phyloP scores from a whole-genome alignment of 2,113 vertebrate genomes.

The Grantiella picta region DNA sequence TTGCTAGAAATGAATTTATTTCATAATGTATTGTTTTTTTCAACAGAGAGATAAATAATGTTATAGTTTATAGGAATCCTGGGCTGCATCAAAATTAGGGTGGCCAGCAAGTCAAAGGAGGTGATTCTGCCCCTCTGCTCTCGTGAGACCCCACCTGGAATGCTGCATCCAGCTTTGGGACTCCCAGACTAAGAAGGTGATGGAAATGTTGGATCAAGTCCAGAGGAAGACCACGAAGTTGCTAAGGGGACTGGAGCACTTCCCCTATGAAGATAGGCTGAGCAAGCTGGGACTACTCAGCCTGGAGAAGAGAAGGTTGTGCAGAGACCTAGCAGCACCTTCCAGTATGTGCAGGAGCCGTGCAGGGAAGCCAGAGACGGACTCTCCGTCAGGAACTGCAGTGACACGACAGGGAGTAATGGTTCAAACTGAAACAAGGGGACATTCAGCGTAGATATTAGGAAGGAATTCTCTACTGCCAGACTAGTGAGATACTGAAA shows the following conservation, averaged over 20 bases:
- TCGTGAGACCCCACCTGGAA: neutral
- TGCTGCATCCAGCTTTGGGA: neutral
- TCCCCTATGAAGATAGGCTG: neutral
- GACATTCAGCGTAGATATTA: neutral
- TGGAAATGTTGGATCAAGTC: neutral
- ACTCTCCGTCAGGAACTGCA: neutral
- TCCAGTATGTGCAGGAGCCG: neutral
- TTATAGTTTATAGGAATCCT: neutral
- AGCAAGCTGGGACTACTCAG: neutral
- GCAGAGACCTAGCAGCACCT: neutral
- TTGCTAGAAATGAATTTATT: neutral
- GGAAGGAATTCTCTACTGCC: neutral
- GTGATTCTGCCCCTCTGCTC: neutral
- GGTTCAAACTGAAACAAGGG: neutral
- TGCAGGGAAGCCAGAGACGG: neutral
- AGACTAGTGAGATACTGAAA: neutral
- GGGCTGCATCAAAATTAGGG: neutral
- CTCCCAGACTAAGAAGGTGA: neutral
- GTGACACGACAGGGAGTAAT: neutral
- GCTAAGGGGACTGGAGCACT: neutral
- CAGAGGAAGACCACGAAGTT: neutral
- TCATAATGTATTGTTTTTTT: neutral
- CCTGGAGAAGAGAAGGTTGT: neutral
- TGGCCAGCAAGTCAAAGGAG: neutral
- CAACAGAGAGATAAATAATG: neutral